Conservation (phyloP, 2,113 vertebrate species). For the Grus americana region DNA sequence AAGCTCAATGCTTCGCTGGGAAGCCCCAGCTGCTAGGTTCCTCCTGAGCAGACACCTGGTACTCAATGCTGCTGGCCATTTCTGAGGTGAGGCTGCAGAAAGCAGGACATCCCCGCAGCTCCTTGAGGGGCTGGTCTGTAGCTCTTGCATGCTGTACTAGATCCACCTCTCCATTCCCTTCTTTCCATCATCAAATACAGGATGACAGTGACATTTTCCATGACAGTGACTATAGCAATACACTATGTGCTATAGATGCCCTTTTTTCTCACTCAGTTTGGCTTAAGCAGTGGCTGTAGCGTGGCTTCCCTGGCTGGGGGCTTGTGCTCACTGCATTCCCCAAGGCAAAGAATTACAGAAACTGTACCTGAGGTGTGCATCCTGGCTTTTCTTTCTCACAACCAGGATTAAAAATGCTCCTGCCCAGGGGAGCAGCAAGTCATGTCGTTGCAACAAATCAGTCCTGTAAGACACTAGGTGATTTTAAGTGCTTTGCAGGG, state of each 20-base stretch:
- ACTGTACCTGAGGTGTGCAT: not conserved
- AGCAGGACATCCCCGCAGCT: not conserved
- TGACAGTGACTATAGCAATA: not conserved
- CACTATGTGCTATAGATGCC: not conserved
- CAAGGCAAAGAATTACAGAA: not conserved
- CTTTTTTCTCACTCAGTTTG: not conserved
- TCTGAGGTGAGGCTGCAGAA: not conserved
- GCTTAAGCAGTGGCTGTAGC: not conserved
- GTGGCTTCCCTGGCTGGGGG: not conserved
- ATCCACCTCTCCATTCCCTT: not conserved
- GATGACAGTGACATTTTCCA: not conserved
- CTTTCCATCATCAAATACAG: not conserved
- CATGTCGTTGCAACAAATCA: not conserved
- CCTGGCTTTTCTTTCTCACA: not conserved
- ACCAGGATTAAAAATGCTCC: not conserved
- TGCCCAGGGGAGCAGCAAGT: not conserved
- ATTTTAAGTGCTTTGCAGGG: not conserved
- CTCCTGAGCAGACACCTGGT: not conserved
- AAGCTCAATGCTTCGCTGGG: not conserved
- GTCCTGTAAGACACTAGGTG: not conserved
- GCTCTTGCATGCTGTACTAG: not conserved
- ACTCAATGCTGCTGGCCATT: not conserved
- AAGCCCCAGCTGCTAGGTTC: not conserved
- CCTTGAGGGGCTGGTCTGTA: rapidly evolving
- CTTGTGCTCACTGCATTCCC: not conserved